These are phyloP conservation scores for Apteryx owenii DNA, from an alignment of 2,113 vertebrate species.

Conservation along the genomic window DNA sequence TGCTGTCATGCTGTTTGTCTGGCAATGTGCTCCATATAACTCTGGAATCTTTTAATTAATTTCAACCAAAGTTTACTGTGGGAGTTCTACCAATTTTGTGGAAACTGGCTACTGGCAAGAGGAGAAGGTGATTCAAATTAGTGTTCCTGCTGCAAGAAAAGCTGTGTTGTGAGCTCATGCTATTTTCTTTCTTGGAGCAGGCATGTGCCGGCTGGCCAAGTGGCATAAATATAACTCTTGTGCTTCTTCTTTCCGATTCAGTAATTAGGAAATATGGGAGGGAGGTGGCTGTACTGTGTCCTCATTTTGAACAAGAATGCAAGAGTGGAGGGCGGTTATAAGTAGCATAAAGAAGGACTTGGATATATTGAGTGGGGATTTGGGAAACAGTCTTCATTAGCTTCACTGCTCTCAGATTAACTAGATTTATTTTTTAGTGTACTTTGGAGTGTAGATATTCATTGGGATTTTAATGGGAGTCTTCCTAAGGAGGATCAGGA, in stretches of 20 bases:
- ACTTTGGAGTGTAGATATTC: conserved; percentile 1
- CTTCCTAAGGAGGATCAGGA: conserved; percentile 30
- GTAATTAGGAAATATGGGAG: conserved; percentile 37
- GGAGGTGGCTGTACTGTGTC: not conserved
- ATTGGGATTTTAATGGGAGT: conserved; percentile 2
- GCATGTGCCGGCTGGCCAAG: not conserved
- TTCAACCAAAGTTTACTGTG: conserved; percentile 31
- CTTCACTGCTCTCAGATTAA: conserved; percentile 53
- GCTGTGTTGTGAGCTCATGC: not conserved
- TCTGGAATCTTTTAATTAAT: conserved; percentile 37
- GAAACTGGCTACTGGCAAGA: not conserved
- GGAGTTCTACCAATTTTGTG: not conserved
- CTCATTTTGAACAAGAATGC: conserved; percentile 48
- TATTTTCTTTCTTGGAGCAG: conserved; percentile 20
- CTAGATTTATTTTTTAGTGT: conserved; percentile 51
- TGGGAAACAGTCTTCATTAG: conserved; percentile 65
- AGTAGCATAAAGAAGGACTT: conserved; percentile 1
- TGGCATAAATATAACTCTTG: conserved; percentile 15
- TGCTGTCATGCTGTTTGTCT: conserved; percentile 15
- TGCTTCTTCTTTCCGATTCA: conserved; percentile 15
- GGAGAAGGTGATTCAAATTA: conserved; percentile 18
- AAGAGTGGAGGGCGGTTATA: conserved; percentile 17
- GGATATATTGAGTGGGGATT: conserved; percentile 68
- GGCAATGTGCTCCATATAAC: not conserved
- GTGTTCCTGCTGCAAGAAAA: not conserved